Conservation (phyloP, 2,797 vertebrate genomes). For the Moxostoma hubbsi region DNA sequence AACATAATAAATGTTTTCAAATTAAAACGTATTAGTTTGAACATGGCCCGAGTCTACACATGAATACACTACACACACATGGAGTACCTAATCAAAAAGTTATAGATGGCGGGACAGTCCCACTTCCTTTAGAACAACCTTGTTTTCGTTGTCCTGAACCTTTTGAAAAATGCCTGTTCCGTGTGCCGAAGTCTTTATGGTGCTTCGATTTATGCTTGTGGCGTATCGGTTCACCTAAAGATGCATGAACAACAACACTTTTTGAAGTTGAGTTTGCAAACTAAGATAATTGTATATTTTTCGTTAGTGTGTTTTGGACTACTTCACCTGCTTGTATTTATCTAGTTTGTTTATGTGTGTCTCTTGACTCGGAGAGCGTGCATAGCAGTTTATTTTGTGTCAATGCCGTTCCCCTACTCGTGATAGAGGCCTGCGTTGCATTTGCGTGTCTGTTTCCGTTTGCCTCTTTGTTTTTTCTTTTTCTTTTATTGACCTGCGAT, state of each 20-base stretch:
- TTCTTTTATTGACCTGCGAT: slow-evolving; percentile 62
- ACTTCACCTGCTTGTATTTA: slow-evolving; percentile 41
- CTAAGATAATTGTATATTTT: slow-evolving; percentile 26
- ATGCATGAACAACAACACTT: slow-evolving; percentile 37
- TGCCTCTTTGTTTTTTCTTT: slow-evolving; percentile 46
- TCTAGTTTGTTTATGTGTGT: slow-evolving; percentile 27
- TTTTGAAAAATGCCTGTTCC: neutral
- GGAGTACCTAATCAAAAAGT: no score
- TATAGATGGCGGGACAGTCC: no score
- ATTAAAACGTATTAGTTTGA: no score
- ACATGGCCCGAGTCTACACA: no score
- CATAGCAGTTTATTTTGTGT: slow-evolving; percentile 18
- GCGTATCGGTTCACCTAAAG: slow-evolving; percentile 15
- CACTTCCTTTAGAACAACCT: no score
- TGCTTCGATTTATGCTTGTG: neutral
- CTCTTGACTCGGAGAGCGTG: slow-evolving; percentile 1
- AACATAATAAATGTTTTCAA: no score
- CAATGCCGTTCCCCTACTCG: slow-evolving; percentile 13
- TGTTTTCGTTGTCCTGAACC: no score
- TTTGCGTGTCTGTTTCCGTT: slow-evolving; percentile 56
- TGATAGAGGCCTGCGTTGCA: slow-evolving; percentile 36
- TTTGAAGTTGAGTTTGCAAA: slow-evolving; percentile 32
- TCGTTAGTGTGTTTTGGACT: slow-evolving; percentile 5
- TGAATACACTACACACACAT: no score
- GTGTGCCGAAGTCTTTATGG: slow-evolving; percentile 13